A percentile compares a stretch with the other conserved stretches of the same genome.
Evolutionary conservation across 2,888 invertebrate species (phyloP).

Genomic region (Andrena haemorrhoa): DNA sequence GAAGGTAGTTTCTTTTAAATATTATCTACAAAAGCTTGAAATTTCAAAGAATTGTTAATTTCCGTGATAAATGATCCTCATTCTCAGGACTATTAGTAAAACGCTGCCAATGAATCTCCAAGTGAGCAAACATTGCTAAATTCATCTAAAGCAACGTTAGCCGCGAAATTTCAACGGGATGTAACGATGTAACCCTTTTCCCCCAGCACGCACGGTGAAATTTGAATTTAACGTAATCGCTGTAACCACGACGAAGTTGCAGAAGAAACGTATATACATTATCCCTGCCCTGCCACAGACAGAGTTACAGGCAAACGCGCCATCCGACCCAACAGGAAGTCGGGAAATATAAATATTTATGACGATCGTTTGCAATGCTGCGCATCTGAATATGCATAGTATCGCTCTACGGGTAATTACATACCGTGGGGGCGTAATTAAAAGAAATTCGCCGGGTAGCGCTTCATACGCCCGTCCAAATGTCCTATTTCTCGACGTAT

Average conservation of each 20-base stretch:
- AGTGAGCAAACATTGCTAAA: no score
- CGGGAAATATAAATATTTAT: constrained; percentile 37
- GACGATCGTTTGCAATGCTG: constrained; percentile 19
- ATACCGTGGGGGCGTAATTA: neutral
- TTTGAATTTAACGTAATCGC: neutral
- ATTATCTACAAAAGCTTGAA: no score
- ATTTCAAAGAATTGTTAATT: no score
- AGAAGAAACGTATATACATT: constrained; percentile 5
- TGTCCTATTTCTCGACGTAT: neutral
- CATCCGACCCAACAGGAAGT: neutral
- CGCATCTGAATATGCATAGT: constrained; percentile 15
- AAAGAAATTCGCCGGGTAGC: neutral
- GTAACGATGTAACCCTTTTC: no score
- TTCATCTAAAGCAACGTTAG: no score
- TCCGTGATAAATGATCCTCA: no score
- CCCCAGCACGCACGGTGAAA: neutral
- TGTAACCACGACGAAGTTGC: neutral
- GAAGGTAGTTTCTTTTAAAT: no score
- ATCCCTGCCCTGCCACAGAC: neutral
- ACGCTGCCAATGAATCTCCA: no score
- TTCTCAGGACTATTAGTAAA: no score
- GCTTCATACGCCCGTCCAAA: neutral
- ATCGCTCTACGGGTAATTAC: constrained; percentile 1
- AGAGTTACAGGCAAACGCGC: neutral
- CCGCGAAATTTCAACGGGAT: no score